Evolutionary conservation across 2,113 vertebrate genomes (phyloP), one percentile per base, ranked within the genome.

Genomic region (Panthera uncia): DNA sequence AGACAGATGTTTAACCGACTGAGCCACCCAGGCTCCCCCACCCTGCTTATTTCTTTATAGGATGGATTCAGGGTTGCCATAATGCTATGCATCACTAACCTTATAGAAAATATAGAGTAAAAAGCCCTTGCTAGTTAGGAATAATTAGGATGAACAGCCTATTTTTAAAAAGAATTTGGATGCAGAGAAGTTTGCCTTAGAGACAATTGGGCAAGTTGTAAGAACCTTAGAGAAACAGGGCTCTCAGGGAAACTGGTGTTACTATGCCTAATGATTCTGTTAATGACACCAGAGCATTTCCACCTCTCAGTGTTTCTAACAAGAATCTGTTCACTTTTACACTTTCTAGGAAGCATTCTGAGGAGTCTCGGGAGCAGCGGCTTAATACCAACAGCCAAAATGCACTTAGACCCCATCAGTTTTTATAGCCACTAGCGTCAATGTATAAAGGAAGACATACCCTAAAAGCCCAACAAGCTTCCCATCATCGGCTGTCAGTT

Each of bases 281-380:
- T 63, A 57, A 69, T 41, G 82, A 57, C 91, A 91, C 18, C 48
- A n/a, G 36, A 18, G 52, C 4, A 16, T 61, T 89, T 89, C 80
- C 93, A 61, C 41, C 50, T 16, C 48, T 57, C 3, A 1, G 33
- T 48, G 48, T 88, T 78, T 95, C 71, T 69, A 68, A 50, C 15
- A 66, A 41, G 94, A 94, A 68, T 45, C 79, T 86, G 61, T 57
- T 85, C 73, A 45, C 85, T 57, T 93, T 50, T 93, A 57, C 61
- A 93, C 85, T 97, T 92, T 96, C 68, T 82, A 91, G 76, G 76
- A 96, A 78, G 68, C 61, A 96, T 95, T 91, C 86, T 94, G 93
- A 94, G 48, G 55, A 91, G 91, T 55, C 50, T 89, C 50, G n/a
- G 50, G 63, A 79, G 73, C 61, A 95, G 7, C 25, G 89, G 78